Base-by-base conservation (phyloP, 2,888 invertebrate species). In the Meloe dianella region DNA sequence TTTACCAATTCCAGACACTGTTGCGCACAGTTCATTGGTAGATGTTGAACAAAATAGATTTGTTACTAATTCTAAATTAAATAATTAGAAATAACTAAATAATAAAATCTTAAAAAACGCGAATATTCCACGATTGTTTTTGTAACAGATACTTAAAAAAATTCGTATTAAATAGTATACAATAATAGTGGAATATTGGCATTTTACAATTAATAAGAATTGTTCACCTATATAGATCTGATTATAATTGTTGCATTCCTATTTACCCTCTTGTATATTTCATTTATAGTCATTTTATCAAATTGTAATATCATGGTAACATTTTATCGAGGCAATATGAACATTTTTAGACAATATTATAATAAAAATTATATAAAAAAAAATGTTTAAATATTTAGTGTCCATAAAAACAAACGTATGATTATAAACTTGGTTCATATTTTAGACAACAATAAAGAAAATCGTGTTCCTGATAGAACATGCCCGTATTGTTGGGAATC, bases 1-100 rank as follows among this genome's bases (percentile, higher is more conserved):
- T 38, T 87, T 95, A 78, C 95, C 95, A 71, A 89, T 93, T 75
- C 89, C 92, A 12, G 93, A 92, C 82, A 92, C 88, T 76, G 85
- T 88, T 69, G 83, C 83, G 64, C 85, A 85, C 75, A 84, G 79
- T 79, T 79, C 83, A 66, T 78, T 83, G 69, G 74, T 82, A 66
- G 82, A 80, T 71, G 76, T 81, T 62, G 82, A 82, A 68, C 75
- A 79, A 69, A 77, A 75, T 70, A 74, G 79, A 72, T 78, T 77
- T 71, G 71, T 80, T 64, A 75, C 73, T 61, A 76, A 74, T 71
- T 67, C 65, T 66, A 70, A 70, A 64, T 51, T 63, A 57, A 66
- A 63, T 59, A 54, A 54, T 27, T 54, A 54, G 27, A 54, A 4
- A 27, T 24, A 41, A 38, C 14, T 54, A 54, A 54, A 14, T 51